Conservation (phyloP, 2,797 vertebrate genomes). For the Diplodus sargus region DNA sequence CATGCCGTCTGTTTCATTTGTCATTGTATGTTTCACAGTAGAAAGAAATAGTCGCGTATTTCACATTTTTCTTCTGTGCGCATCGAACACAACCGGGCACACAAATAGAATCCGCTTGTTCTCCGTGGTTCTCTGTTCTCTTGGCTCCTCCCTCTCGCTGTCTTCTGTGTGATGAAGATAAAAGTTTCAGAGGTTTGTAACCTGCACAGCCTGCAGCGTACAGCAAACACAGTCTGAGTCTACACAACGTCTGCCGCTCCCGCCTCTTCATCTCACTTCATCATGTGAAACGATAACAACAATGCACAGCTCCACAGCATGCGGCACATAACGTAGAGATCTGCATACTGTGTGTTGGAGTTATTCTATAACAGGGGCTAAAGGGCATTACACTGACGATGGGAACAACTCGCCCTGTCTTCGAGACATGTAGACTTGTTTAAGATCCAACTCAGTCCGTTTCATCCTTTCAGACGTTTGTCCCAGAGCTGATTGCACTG, state of each 20-base stretch:
- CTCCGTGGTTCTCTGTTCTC: conserved; percentile 6
- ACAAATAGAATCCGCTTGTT: conserved; percentile 32
- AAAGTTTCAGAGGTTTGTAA: conserved; percentile 18
- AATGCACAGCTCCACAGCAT: not conserved
- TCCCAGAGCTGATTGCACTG: not conserved
- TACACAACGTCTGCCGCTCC: not conserved
- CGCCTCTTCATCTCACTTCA: conserved; percentile 1
- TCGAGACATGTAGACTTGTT: not conserved
- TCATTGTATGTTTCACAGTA: not conserved
- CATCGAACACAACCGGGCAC: conserved; percentile 12
- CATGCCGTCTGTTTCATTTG: not conserved
- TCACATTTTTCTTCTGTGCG: conserved; percentile 16
- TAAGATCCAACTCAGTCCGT: not conserved
- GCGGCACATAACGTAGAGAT: not conserved
- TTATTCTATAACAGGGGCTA: too few species aligned
- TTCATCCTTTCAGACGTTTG: not conserved
- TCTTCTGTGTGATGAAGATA: conserved; percentile 39
- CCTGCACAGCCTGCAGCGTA: not conserved
- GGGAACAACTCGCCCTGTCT: not conserved
- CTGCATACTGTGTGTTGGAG: not conserved
- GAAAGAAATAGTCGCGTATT: conserved; percentile 7
- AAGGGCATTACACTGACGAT: not conserved
- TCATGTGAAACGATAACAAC: conserved; percentile 11
- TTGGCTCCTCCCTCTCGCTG: conserved; percentile 3
- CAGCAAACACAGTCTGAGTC: conserved; percentile 2